These are phyloP conservation scores for Acanthosepion lycidas DNA, from an alignment of 2,888 invertebrate genomes.

Conservation along the genomic window DNA sequence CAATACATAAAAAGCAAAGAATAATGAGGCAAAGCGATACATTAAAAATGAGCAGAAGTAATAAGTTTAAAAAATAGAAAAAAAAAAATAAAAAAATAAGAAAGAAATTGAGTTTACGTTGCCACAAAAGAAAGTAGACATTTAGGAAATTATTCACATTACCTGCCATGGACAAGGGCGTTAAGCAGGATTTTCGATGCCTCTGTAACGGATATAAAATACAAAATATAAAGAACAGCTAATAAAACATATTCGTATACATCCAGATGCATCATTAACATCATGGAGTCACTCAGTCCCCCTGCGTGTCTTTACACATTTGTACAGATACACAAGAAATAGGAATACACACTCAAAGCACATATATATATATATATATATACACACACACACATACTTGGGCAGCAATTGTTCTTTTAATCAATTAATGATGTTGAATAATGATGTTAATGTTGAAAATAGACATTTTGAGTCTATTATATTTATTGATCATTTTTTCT, in stretches of 20 bases:
- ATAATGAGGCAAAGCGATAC: background rate
- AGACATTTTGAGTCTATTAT: no score
- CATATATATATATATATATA: background rate
- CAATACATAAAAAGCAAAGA: background rate
- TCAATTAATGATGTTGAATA: no score
- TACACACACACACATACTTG: background rate
- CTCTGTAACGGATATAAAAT: conserved; percentile 44
- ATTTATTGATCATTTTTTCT: no score
- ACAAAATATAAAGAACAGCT: background rate
- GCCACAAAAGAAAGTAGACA: background rate
- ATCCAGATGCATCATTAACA: no score
- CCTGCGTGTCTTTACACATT: background rate
- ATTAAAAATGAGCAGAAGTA: background rate
- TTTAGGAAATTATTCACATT: conserved; percentile 36
- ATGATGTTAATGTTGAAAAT: no score
- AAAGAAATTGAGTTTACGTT: background rate
- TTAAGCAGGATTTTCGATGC: conserved; percentile 47
- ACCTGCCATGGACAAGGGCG: conserved; percentile 46
- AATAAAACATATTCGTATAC: no score
- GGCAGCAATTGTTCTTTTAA: no score
- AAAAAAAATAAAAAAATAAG: background rate
- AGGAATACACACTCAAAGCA: background rate
- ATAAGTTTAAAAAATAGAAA: background rate
- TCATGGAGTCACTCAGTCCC: no score
- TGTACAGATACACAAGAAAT: background rate